phyloP scores from a whole-genome alignment of 2,113 vertebrate species.

The Alaudala cheleensis region DNA sequence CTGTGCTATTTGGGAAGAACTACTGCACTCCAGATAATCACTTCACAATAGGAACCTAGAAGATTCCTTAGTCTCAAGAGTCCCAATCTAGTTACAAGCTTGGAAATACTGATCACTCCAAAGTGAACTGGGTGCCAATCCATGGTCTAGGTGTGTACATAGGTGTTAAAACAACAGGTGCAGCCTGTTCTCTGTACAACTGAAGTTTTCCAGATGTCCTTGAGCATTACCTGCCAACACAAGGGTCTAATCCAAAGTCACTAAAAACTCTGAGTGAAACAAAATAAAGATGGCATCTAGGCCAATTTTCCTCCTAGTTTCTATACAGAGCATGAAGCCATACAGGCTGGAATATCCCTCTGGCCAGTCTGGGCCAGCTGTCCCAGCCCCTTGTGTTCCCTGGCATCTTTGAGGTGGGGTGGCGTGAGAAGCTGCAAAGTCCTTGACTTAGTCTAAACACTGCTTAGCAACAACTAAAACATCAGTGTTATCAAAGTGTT shows the following conservation, averaged over 20 bases:
- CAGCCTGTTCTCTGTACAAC: background rate
- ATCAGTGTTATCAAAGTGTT: background rate
- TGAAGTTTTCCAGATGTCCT: background rate
- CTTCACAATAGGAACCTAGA: background rate
- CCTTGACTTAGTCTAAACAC: background rate
- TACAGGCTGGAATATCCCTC: background rate
- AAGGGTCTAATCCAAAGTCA: background rate
- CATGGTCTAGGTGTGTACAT: rapidly evolving
- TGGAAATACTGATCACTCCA: background rate
- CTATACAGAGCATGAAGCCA: background rate
- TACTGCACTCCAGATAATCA: background rate
- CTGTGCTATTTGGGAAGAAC: background rate
- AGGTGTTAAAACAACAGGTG: background rate
- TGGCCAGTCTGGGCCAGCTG: background rate
- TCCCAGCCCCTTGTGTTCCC: background rate
- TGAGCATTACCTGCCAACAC: background rate
- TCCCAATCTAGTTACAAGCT: background rate
- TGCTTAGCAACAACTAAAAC: background rate
- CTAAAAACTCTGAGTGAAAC: background rate
- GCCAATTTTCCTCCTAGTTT: background rate
- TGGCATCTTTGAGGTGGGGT: background rate
- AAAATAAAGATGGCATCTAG: background rate
- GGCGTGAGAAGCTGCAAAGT: background rate
- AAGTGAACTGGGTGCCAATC: background rate
- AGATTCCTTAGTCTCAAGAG: background rate